Conservation (phyloP, 2,113 vertebrate species). For the human region DNA sequence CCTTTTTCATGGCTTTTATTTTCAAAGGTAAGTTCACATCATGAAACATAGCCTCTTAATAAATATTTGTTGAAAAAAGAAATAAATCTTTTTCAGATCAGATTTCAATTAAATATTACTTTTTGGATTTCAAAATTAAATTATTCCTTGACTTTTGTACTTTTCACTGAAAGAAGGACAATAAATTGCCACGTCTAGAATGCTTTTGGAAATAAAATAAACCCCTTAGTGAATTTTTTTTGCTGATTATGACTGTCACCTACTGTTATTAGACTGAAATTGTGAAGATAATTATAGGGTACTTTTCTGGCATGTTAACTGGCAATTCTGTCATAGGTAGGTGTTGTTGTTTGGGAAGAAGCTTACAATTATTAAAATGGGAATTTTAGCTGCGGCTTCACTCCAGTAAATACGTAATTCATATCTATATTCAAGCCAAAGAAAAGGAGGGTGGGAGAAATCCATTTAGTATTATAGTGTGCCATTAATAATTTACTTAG, state of each 20-base stretch:
- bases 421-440: not conserved
- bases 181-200: not conserved
- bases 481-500: conserved; percentile 26
- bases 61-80: not conserved
- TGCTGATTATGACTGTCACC: not conserved
- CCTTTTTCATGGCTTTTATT: not conserved
- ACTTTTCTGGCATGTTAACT: not conserved
- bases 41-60: not conserved
- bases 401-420: conserved; percentile 2
- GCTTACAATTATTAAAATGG: not conserved
- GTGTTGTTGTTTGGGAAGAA: conserved; percentile 20
- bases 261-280: not conserved
- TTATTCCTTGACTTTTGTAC: not conserved
- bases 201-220: conserved; percentile 30
- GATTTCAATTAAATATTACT: not conserved
- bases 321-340: not conserved
- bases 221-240: not conserved
- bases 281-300: not conserved
- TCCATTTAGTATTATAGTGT: not conserved
- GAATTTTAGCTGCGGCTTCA: not conserved
- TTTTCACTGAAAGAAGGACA: not conserved
- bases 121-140: not conserved
- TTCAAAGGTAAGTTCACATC: not conserved
- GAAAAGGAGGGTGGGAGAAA: not conserved
- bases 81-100: not conserved